Evolutionary conservation across 2,888 invertebrate genomes (phyloP), one percentile per base, ranked within the genome.

Genomic region (Belgica antarctica): DNA sequence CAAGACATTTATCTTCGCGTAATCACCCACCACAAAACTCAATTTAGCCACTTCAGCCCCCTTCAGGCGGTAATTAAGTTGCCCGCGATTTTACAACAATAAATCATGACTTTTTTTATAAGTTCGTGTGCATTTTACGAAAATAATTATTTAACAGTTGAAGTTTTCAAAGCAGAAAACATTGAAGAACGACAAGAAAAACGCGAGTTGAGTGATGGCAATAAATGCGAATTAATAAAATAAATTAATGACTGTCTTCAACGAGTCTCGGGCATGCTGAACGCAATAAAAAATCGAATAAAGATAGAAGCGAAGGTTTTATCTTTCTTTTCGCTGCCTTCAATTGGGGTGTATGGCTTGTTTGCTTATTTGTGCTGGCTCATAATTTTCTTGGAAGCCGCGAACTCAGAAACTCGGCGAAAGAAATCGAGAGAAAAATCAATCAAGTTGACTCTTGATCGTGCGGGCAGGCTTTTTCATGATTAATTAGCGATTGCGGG

Each of bases 141-240:
- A n/a, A n/a, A n/a, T n/a, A n/a, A n/a, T n/a, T n/a, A n/a, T n/a
- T n/a, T n/a, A n/a, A n/a, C n/a, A n/a, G n/a, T n/a, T n/a, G n/a
- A n/a, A n/a, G n/a, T n/a, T n/a, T n/a, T n/a, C n/a, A n/a, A n/a
- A n/a, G n/a, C n/a, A n/a, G n/a, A n/a, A n/a, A n/a, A 31, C 34
- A 31, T 8, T 12, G 34, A 31, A 12, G 34, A 31, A 31, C 34
- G 34, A n/a, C 34, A n/a, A n/a, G n/a, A 31, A 31, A 5, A 31
- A 15, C 46, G n/a, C n/a, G 7, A 22, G 24, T 10, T 46, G 46
- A 46, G 46, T 15, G 46, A 46, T 15, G 46, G 57, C 46, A 46
- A 46, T 46, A 46, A 46, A 46, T 46, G 46, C 12, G 46, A 57
- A 57, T 22, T 57, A 57, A 57, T 57, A 57, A 57, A 57, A 57